Conservation (phyloP, 2,797 vertebrate species). For the Danio tinwini region DNA sequence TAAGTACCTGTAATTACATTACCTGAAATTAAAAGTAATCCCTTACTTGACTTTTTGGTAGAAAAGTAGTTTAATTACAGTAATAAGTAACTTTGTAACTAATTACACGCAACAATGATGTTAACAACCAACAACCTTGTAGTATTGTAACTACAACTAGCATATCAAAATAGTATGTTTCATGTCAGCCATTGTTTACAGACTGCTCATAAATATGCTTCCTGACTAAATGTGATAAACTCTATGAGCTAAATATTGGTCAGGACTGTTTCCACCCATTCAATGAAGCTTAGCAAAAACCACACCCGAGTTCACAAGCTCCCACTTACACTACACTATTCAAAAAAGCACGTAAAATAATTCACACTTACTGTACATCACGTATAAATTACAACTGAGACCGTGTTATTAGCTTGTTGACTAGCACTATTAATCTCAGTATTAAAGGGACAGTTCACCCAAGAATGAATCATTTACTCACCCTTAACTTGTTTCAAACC, state of each 20-base stretch:
- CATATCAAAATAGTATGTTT: background rate
- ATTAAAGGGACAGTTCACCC: too few relatives aligned
- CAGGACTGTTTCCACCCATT: slow-evolving; percentile 60
- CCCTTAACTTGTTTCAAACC: too few relatives aligned
- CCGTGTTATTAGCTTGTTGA: background rate
- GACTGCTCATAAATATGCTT: background rate
- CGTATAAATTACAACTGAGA: background rate
- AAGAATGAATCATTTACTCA: too few relatives aligned
- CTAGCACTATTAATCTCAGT: background rate
- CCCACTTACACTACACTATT: background rate
- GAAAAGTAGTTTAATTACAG: too few relatives aligned
- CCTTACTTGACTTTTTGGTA: too few relatives aligned
- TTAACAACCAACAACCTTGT: too few relatives aligned
- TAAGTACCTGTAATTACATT: too few relatives aligned
- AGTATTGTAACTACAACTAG: background rate
- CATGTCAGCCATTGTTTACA: background rate
- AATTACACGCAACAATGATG: too few relatives aligned
- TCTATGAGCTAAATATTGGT: slow-evolving; percentile 54
- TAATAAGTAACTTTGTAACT: too few relatives aligned
- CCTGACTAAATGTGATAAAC: background rate
- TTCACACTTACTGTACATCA: background rate
- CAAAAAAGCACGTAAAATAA: background rate
- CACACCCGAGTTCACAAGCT: background rate
- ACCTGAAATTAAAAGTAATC: too few relatives aligned
- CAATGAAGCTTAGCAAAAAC: slow-evolving; percentile 3